Percentiles rank a stretch among this genome's conserved stretches.
Conservation (phyloP, 2,113 vertebrate genomes). For the Lipotes vexillifer region DNA sequence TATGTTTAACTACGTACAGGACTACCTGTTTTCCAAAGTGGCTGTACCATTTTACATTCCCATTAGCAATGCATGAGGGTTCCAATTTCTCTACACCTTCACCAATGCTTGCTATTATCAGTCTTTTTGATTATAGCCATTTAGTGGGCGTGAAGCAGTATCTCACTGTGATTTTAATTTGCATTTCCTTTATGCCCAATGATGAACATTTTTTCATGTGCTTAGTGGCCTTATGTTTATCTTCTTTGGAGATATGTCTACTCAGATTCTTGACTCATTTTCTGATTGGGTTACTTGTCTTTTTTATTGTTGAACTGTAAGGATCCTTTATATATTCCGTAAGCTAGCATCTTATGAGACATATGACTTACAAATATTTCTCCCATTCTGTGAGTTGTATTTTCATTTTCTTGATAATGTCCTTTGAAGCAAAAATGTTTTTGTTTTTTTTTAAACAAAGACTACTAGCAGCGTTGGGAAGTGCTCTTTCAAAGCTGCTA, state of each 20-base stretch:
- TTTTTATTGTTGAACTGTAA: not conserved
- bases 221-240: not conserved
- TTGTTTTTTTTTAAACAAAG: conserved; percentile 79
- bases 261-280: not conserved
- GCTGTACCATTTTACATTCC: not conserved
- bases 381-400: not conserved
- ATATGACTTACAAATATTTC: not conserved
- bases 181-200: not conserved
- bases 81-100: not conserved
- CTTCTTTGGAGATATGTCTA: not conserved
- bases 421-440: not conserved
- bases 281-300: not conserved
- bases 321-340: not conserved
- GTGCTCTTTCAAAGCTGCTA: conserved; percentile 99
- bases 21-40: not conserved
- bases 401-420: not conserved
- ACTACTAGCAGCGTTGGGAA: conserved; percentile 99
- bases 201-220: not conserved
- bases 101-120: not conserved
- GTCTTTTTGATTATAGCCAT: not conserved
- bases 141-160: not conserved
- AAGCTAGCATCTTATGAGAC: conserved; percentile 19
- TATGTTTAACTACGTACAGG: not conserved
- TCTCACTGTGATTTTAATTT: not conserved
- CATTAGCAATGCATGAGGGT: not conserved